Conservation (phyloP, 2,797 vertebrate genomes). For the Graptemys geographica region DNA sequence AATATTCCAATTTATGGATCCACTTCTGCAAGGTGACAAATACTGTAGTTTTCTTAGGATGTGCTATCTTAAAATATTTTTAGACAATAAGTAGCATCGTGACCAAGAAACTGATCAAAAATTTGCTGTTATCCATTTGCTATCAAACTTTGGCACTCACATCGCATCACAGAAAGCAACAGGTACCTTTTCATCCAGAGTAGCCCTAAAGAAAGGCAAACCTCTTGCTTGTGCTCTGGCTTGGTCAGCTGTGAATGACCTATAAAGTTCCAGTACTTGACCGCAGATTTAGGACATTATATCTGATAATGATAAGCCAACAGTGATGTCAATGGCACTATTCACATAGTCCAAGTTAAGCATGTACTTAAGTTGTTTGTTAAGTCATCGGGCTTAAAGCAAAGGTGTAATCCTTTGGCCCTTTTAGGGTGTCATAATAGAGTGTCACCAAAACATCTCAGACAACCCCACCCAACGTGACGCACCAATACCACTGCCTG, state of each 20-base stretch:
- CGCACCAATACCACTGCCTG: fast-evolving
- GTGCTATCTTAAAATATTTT: background rate
- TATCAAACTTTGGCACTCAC: background rate
- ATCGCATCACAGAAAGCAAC: background rate
- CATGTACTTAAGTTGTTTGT: background rate
- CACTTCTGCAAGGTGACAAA: background rate
- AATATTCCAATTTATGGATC: background rate
- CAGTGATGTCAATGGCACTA: background rate
- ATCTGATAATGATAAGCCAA: background rate
- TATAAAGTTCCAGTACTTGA: background rate
- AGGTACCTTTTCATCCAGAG: background rate
- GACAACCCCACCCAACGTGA: background rate
- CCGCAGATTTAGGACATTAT: background rate
- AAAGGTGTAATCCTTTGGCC: background rate
- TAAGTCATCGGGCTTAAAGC: background rate
- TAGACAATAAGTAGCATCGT: background rate
- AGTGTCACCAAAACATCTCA: background rate
- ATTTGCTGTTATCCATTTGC: background rate
- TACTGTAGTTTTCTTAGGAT: background rate
- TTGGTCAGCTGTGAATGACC: background rate
- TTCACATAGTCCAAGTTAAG: background rate
- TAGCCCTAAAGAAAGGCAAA: background rate
- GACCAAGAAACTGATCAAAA: background rate
- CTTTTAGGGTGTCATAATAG: background rate
- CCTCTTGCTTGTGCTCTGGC: background rate